Evolutionary conservation across 53 echinoderm and acorn worm genomes (phyloP).

Genomic region (Zoroaster sp.): DNA sequence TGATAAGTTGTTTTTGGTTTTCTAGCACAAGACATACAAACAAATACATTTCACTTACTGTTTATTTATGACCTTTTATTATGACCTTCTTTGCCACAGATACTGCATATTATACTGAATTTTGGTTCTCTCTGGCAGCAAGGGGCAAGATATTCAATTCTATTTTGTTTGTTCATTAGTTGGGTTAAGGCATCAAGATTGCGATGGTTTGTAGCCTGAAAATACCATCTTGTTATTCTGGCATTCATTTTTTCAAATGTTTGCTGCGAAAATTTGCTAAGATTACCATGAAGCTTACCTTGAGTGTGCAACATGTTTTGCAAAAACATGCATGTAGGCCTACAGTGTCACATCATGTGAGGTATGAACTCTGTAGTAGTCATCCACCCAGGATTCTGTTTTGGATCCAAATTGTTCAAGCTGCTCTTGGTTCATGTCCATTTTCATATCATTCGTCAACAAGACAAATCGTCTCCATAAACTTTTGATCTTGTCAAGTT

Average conservation of each 20-base stretch:
- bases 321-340: constrained; percentile 63
- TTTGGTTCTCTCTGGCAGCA: too few species aligned
- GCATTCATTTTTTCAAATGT: constrained; percentile 72
- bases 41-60: too few species aligned
- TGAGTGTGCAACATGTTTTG: constrained; percentile 43
- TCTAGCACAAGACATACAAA: too few species aligned
- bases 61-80: too few species aligned
- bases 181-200: too few species aligned
- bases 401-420: constrained; percentile 1
- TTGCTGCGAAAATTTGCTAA: constrained; percentile 62
- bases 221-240: constrained; percentile 33
- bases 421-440: neutral
- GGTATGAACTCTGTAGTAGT: constrained; percentile 26
- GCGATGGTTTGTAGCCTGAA: too few species aligned
- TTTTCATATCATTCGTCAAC: constrained; percentile 13
- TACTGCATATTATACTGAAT: too few species aligned
- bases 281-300: constrained; percentile 52
- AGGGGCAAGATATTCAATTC: too few species aligned
- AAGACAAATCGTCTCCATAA: constrained; percentile 26
- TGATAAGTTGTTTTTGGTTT: too few species aligned
- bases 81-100: too few species aligned
- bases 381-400: constrained; percentile 51
- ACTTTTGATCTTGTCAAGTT: neutral
- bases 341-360: constrained; percentile 53
- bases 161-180: too few species aligned